A percentile compares a stretch with the other conserved stretches of the same genome.
phyloP scores from a whole-genome alignment of 1,140 invertebrate species.

The Portunus trituberculatus region DNA sequence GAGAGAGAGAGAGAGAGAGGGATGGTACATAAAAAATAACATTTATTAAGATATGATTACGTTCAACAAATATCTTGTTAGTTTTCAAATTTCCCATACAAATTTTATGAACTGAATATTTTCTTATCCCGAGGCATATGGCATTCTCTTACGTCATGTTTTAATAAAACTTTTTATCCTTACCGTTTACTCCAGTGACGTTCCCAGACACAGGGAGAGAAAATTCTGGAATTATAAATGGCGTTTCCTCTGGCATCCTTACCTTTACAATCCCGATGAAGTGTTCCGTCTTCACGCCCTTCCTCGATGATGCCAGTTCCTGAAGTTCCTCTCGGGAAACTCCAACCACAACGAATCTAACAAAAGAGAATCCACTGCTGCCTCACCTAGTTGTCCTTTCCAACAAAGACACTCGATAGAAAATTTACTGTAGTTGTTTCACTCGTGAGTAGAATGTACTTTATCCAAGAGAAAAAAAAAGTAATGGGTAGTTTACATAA shows the following conservation, averaged over 20 bases:
- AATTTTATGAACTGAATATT: too few species aligned
- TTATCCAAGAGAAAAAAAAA: not conserved
- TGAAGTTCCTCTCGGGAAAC: constrained; percentile 34
- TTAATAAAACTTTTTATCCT: too few species aligned
- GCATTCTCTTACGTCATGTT: too few species aligned
- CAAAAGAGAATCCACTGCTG: not conserved
- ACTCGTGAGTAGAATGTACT: not conserved
- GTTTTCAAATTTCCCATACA: too few species aligned
- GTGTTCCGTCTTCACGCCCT: constrained; percentile 46
- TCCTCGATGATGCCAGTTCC: not conserved
- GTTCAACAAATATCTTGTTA: too few species aligned
- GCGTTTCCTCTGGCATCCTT: not conserved
- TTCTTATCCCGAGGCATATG: too few species aligned
- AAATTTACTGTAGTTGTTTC: not conserved
- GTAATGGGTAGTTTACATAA: not conserved
- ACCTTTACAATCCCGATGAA: constrained; percentile 50
- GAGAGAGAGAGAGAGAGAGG: not conserved
- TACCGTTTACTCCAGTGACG: too few species aligned
- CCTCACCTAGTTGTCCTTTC: too few species aligned
- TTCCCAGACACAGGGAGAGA: too few species aligned
- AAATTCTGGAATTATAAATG: too few species aligned
- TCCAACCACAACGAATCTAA: constrained; percentile 52
- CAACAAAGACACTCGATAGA: not conserved
- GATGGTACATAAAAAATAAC: too few species aligned
- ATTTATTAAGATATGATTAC: too few species aligned